Base-by-base conservation (phyloP, 2,113 vertebrate genomes). In the Chaetura pelagica region DNA sequence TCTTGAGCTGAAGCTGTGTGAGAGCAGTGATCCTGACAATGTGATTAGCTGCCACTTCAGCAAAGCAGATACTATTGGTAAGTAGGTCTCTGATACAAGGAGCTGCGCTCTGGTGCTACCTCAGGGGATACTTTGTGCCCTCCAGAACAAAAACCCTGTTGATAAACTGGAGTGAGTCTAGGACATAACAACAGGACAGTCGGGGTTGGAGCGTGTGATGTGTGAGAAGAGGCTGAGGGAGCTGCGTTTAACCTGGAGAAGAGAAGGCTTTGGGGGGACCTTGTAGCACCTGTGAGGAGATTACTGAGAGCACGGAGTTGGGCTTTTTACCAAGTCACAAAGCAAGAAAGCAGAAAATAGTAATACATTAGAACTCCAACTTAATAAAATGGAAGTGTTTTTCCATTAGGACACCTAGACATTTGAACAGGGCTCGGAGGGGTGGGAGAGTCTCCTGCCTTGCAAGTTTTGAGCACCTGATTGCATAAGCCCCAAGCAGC, bases 51-150 rank as follows among this genome's bases (percentile, higher is more conserved):
- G 99, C 44, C 99, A 99, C 97, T 99, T 99, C 85, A 99, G 99
- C 97, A 99, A 99, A 98, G 99, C 98, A 63, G 99, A 99, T 83
- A 99, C 99, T 64, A 98, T 99, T 91, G 99, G 99, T 99, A 88
- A 98, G 98, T 89, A 68, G 34, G 15, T 84, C 51, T 72, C 22
- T 89, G 20, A 16, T 20, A 15, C 8, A 0, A 40, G 22, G 59
- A 59, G 19, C 49, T 81, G 15, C 49, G 49, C 54, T 81, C 68
- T 81, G 38, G 21, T 62, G 21, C 23, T 83, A 7, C 32, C 18
- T 66, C 8, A 20, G 6, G 68, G 78, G 21, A 38, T 40, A 12
- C 27, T 81, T 75, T 87, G 10, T 89, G 24, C 16, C 23, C 12
- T 93, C 35, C 46, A 34, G 82, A 76, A 24, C 32, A 58, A 67